Conservation (phyloP, 2,888 invertebrate species). For the Salticus scenicus region DNA sequence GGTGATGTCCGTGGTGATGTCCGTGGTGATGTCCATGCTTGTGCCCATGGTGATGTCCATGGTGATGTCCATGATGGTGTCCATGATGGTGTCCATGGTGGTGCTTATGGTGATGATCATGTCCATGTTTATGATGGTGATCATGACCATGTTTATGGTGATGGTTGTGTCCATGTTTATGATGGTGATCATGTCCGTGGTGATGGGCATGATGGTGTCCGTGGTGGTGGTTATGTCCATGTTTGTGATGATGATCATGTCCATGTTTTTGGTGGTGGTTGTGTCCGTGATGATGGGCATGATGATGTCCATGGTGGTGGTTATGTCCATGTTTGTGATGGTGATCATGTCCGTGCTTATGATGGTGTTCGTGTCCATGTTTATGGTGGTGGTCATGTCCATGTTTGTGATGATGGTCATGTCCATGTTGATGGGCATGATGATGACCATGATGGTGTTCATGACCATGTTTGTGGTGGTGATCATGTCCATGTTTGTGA, state of each 20-base stretch:
- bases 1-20: constrained; percentile 24
- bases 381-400: constrained; percentile 16
- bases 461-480: constrained; percentile 25
- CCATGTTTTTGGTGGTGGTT: constrained; percentile 26
- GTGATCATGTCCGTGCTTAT: constrained; percentile 23
- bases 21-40: constrained; percentile 17
- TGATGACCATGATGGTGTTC: constrained; percentile 22
- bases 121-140: constrained; percentile 20
- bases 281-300: constrained; percentile 32
- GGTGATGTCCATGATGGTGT: constrained; percentile 22
- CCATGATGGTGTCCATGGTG: constrained; percentile 25
- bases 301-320: constrained; percentile 19
- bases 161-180: constrained; percentile 26
- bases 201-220: constrained; percentile 24
- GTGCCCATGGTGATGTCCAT: constrained; percentile 25
- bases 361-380: constrained; percentile 26
- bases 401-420: constrained; percentile 27
- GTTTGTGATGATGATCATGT: constrained; percentile 23
- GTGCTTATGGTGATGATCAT: constrained; percentile 22
- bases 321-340: constrained; percentile 18
- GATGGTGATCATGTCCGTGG: constrained; percentile 26
- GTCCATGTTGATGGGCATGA: constrained; percentile 20
- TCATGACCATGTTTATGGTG: constrained; percentile 27
- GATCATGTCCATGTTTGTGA: constrained; percentile 11
- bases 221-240: constrained; percentile 39